Percentiles rank a stretch among this genome's conserved stretches.
Conservation (phyloP, 2,888 invertebrate species). For the Drosophila borealis region DNA sequence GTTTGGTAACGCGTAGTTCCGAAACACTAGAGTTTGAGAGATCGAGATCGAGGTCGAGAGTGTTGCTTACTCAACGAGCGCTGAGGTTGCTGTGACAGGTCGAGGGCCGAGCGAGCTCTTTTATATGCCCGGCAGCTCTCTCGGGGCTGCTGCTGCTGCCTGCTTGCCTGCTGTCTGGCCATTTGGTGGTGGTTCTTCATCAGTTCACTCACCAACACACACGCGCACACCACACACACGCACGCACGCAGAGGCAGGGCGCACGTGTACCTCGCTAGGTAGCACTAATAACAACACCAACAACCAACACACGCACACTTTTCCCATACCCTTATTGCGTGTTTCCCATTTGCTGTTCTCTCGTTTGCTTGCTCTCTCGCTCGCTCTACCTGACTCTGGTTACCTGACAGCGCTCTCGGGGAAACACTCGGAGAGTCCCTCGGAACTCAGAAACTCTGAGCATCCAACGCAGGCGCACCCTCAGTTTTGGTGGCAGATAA, state of each 20-base stretch:
- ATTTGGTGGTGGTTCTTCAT: conserved; percentile 76
- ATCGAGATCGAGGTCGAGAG: conserved; percentile 44
- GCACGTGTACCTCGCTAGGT: conserved; percentile 69
- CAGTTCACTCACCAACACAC: conserved; percentile 53
- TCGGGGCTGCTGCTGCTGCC: conserved; percentile 44
- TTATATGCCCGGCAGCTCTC: conserved; percentile 68
- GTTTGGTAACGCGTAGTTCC: conserved; percentile 42
- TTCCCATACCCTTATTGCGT: conserved; percentile 79
- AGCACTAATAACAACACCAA: conserved; percentile 44
- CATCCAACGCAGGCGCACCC: conserved; percentile 72
- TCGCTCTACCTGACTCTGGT: conserved; percentile 38
- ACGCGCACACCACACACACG: conserved; percentile 24
- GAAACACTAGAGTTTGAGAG: conserved; percentile 35
- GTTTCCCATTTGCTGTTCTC: conserved; percentile 62
- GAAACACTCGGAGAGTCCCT: conserved; percentile 25
- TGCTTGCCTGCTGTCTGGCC: conserved; percentile 36
- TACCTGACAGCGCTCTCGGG: conserved; percentile 53
- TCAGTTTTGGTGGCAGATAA: conserved; percentile 29
- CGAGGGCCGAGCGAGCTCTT: conserved; percentile 72
- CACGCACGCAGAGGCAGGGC: conserved; percentile 33
- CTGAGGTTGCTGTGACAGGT: conserved; percentile 84
- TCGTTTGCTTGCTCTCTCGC: conserved; percentile 36
- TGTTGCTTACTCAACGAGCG: conserved; percentile 80
- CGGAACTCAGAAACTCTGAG: background rate
- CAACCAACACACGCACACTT: conserved; percentile 29